Conservation (phyloP, 2,888 invertebrate species). For the Melitaea athalia region DNA sequence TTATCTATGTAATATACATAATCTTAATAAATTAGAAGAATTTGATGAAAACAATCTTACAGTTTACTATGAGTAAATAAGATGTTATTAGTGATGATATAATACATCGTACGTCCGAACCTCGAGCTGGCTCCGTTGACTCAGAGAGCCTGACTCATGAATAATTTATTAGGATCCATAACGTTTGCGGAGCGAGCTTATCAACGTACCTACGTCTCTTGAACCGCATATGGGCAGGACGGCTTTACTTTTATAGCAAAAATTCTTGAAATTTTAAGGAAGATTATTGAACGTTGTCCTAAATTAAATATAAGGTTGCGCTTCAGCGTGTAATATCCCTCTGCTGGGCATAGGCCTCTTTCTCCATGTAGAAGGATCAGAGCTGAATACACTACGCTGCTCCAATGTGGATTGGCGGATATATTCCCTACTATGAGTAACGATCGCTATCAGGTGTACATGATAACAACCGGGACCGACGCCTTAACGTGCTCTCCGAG, state of each 20-base stretch:
- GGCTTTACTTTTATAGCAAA: slow-evolving; percentile 15
- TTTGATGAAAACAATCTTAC: background rate
- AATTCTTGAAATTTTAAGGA: too few species aligned
- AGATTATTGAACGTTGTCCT: too few species aligned
- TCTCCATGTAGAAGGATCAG: too few species aligned
- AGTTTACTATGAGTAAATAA: slow-evolving; percentile 28
- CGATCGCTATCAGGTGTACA: too few species aligned
- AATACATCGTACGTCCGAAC: slow-evolving; percentile 44
- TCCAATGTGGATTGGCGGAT: too few species aligned
- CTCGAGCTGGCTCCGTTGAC: slow-evolving; percentile 42
- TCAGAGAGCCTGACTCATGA: slow-evolving; percentile 47
- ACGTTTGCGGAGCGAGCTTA: slow-evolving; percentile 18
- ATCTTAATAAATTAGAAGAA: background rate
- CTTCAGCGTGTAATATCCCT: too few species aligned
- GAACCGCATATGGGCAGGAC: slow-evolving; percentile 16
- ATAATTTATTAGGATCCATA: slow-evolving; percentile 40
- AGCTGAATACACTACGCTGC: too few species aligned
- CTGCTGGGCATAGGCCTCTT: too few species aligned
- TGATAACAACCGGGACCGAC: too few species aligned
- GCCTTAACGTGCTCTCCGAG: too few species aligned
- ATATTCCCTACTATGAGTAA: too few species aligned
- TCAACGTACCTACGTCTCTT: slow-evolving; percentile 10
- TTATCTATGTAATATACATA: background rate
- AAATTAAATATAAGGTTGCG: too few species aligned
- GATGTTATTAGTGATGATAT: slow-evolving; percentile 41